phyloP scores from a whole-genome alignment of 1,140 invertebrate species.

The Drosophila obscura region DNA sequence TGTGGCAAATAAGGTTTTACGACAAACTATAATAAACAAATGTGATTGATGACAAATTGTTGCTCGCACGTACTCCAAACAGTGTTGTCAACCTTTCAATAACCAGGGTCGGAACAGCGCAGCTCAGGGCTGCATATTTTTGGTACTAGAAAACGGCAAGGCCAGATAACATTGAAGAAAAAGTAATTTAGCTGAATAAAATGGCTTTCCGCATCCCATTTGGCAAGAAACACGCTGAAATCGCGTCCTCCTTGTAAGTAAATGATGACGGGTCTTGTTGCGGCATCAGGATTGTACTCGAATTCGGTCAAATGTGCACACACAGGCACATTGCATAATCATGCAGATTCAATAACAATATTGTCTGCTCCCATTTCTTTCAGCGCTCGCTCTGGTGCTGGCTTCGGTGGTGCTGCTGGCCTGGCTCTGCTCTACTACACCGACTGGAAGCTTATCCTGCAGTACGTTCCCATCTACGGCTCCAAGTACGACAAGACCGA shows the following conservation, averaged over 20 bases:
- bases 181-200: constrained; percentile 41
- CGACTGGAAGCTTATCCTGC: constrained; percentile 90
- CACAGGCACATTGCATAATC: constrained; percentile 63
- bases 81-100: constrained; percentile 14
- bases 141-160: constrained; percentile 11
- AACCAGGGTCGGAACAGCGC: too few relatives aligned
- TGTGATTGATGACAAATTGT: constrained; percentile 50
- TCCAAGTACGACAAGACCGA: constrained; percentile 87
- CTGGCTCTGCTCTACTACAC: constrained; percentile 88
- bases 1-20: constrained; percentile 16
- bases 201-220: constrained; percentile 77
- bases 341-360: constrained; percentile 7
- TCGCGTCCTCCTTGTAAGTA: constrained; percentile 85
- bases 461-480: constrained; percentile 90
- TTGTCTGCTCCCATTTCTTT: constrained; percentile 12
- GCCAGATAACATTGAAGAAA: constrained; percentile 12
- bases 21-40: not conserved
- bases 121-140: not conserved
- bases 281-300: not conserved
- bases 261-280: not conserved
- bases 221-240: constrained; percentile 81
- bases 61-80: constrained; percentile 49
- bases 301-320: not conserved
- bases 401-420: constrained; percentile 87
- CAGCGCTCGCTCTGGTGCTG: constrained; percentile 86